Evolutionary conservation across 92 coral and sea anemone genomes (phyloP).

Genomic region (Umimayanthus kanabou): DNA sequence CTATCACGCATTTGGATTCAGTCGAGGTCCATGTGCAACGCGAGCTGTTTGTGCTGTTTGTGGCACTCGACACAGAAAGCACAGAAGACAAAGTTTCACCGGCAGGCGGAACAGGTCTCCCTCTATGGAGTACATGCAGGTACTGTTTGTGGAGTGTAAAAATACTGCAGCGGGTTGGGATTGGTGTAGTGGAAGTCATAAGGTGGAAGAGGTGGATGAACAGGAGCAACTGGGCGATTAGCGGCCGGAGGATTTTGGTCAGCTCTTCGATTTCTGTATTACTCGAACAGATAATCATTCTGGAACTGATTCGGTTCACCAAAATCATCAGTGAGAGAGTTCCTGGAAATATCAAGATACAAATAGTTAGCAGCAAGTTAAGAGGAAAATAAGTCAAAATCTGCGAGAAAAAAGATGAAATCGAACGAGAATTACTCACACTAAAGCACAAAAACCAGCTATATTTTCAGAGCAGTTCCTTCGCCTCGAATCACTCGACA

Average conservation of each 20-base stretch:
- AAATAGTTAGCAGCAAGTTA: conserved; percentile 7
- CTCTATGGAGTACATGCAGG: conserved; percentile 8
- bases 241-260: conserved; percentile 8
- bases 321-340: conserved; percentile 9
- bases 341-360: conserved; percentile 17
- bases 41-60: background rate
- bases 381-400: conserved; percentile 23
- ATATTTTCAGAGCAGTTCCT: conserved; percentile 27
- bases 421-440: background rate
- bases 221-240: conserved; percentile 8
- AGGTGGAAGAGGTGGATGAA: conserved; percentile 15
- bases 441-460: conserved; percentile 3
- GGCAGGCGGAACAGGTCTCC: background rate
- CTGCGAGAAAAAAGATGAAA: conserved; percentile 25
- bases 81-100: conserved; percentile 9
- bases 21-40: too few species aligned
- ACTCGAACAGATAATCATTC: conserved; percentile 6
- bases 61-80: conserved; percentile 6
- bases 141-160: conserved; percentile 19
- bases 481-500: conserved; percentile 28
- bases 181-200: conserved; percentile 5
- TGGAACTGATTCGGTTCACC: conserved; percentile 5
- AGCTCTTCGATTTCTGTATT: background rate
- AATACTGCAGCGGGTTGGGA: conserved; percentile 2
- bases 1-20: too few species aligned